phyloP scores from a whole-genome alignment of 2,888 invertebrate genomes.

The Amphipyra berbera region DNA sequence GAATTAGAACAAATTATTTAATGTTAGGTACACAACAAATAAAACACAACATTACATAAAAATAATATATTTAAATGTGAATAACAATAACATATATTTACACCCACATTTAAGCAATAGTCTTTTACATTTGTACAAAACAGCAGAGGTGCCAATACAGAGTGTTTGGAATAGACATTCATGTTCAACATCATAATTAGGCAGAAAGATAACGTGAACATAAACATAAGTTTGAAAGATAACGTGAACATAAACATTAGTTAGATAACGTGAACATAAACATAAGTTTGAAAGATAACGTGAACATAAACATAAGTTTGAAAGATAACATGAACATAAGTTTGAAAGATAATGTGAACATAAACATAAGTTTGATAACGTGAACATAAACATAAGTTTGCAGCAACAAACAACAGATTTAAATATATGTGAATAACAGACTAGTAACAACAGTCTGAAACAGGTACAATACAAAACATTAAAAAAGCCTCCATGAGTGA shows the following conservation, averaged over 20 bases:
- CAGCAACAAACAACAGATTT: no score
- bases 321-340: constrained; percentile 29
- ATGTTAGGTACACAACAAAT: no score
- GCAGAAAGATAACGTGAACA: constrained; percentile 27
- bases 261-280: constrained; percentile 25
- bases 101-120: background rate
- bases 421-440: no score
- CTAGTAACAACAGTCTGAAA: no score
- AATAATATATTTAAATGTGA: no score
- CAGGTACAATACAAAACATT: background rate
- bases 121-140: no score
- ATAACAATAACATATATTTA: no score
- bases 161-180: background rate
- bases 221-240: constrained; percentile 27
- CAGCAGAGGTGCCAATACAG: background rate
- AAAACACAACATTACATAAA: no score
- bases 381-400: constrained; percentile 17
- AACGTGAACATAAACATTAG: constrained; percentile 20
- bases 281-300: constrained; percentile 36
- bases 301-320: no score
- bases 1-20: no score
- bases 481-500: no score
- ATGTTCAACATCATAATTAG: constrained; percentile 5
- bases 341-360: constrained; percentile 29
- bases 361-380: no score